Conservation (phyloP, 2,888 invertebrate species). For the Sicus ferrugineus region DNA sequence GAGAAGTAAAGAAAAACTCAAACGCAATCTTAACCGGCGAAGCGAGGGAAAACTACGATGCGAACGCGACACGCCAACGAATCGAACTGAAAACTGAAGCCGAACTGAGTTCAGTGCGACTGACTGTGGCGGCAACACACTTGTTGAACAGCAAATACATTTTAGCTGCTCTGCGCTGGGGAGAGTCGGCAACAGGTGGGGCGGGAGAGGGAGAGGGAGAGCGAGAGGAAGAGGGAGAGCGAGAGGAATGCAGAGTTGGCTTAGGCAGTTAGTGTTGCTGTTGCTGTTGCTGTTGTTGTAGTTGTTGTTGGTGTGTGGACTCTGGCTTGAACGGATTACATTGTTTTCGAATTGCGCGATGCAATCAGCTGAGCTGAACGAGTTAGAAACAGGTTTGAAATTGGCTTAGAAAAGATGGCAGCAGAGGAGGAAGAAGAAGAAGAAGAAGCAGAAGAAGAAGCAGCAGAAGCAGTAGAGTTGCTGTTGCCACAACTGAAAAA, state of each 20-base stretch:
- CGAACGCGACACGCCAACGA: slow-evolving; percentile 27
- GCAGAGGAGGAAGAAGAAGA: slow-evolving; percentile 1
- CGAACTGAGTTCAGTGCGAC: background rate
- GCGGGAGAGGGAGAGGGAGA: background rate
- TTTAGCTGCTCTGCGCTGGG: background rate
- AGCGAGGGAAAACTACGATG: slow-evolving; percentile 8
- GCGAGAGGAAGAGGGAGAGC: background rate
- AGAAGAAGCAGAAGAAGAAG: slow-evolving; percentile 8
- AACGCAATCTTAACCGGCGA: no score
- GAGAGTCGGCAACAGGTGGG: background rate
- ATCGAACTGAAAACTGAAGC: slow-evolving; percentile 12
- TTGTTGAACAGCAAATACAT: background rate
- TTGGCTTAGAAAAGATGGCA: slow-evolving; percentile 26
- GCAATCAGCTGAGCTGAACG: slow-evolving; percentile 34
- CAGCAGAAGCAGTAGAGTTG: background rate
- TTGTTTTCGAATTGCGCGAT: background rate
- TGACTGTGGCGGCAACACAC: background rate
- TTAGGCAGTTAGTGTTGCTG: background rate
- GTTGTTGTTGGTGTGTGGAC: background rate
- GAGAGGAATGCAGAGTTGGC: slow-evolving; percentile 2
- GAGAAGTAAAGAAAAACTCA: background rate
- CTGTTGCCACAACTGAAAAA: background rate
- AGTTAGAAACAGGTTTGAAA: slow-evolving; percentile 34
- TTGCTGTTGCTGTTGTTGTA: background rate
- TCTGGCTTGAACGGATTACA: background rate